Evolutionary conservation across 2,113 vertebrate genomes (phyloP).

Genomic region (Brachionichthys hirsutus): DNA sequence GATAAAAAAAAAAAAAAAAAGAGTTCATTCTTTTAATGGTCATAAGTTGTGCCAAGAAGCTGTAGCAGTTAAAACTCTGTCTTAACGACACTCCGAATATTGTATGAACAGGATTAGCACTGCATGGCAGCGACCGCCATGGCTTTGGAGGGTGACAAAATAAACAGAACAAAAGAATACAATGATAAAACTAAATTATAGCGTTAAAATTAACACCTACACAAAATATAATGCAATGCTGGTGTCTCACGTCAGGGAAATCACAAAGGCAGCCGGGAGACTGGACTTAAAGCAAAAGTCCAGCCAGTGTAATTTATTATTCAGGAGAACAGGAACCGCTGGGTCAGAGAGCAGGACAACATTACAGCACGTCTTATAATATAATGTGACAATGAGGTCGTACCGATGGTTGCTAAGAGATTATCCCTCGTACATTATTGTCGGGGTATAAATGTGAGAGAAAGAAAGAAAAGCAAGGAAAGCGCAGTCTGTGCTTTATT

Average conservation of each 20-base stretch:
- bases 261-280: slow-evolving; percentile 51
- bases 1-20: no score
- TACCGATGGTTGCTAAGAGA: no score
- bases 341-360: slow-evolving; percentile 43
- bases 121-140: background rate
- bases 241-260: slow-evolving; percentile 26
- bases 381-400: slow-evolving; percentile 7
- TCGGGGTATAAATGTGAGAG: background rate
- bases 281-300: slow-evolving; percentile 37
- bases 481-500: slow-evolving; percentile 20
- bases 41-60: no score
- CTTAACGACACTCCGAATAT: slow-evolving; percentile 20
- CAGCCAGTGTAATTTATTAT: slow-evolving; percentile 73
- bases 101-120: slow-evolving; percentile 15
- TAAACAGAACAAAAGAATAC: background rate
- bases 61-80: no score
- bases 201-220: background rate
- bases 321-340: slow-evolving; percentile 73
- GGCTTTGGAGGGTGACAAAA: background rate
- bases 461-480: slow-evolving; percentile 2
- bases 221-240: background rate
- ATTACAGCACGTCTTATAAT: slow-evolving; percentile 19
- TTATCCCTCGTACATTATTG: background rate
- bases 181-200: background rate
- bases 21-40: no score